A percentile compares a stretch with the other conserved stretches of the same genome.
phyloP scores from a whole-genome alignment of 1,140 invertebrate genomes.

The Drosophila willistoni region DNA sequence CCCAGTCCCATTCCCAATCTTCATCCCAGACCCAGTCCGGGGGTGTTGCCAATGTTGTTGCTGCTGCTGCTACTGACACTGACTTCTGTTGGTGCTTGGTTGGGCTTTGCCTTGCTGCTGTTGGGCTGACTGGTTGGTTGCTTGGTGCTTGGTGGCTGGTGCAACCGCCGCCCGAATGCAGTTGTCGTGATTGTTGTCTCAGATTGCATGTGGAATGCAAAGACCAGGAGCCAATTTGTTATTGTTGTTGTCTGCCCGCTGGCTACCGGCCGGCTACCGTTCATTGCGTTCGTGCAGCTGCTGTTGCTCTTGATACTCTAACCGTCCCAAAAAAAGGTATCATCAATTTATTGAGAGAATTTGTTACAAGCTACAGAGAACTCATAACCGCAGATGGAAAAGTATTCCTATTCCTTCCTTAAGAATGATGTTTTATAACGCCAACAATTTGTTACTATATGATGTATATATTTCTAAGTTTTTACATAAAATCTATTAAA shows the following conservation, averaged over 20 bases:
- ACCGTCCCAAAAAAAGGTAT: not conserved
- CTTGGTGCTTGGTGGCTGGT: constrained; percentile 35
- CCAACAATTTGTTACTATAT: too few species aligned
- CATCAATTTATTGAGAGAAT: not conserved
- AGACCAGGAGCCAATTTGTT: constrained; percentile 82
- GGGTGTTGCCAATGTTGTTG: constrained; percentile 51
- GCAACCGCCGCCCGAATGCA: constrained; percentile 64
- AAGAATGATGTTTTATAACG: too few species aligned
- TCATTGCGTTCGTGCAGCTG: constrained; percentile 36
- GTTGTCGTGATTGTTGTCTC: constrained; percentile 77
- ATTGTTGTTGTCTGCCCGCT: constrained; percentile 64
- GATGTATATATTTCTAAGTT: too few species aligned
- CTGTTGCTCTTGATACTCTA: constrained; percentile 31
- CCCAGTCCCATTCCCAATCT: constrained; percentile 9
- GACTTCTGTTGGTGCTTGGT: constrained; percentile 16
- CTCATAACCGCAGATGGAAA: too few species aligned
- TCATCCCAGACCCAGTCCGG: constrained; percentile 43
- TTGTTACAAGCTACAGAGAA: not conserved
- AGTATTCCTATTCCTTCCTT: too few species aligned
- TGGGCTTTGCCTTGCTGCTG: constrained; percentile 6
- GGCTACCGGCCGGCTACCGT: constrained; percentile 59
- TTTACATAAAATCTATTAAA: too few species aligned
- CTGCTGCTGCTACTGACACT: constrained; percentile 28
- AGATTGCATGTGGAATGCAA: constrained; percentile 80
- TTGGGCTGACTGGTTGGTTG: constrained; percentile 5